A percentile compares a stretch with the other conserved stretches of the same genome.
These are phyloP conservation scores for Propsilocerus akamusi DNA, from an alignment of 1,140 invertebrate genomes.

Conservation along the genomic window DNA sequence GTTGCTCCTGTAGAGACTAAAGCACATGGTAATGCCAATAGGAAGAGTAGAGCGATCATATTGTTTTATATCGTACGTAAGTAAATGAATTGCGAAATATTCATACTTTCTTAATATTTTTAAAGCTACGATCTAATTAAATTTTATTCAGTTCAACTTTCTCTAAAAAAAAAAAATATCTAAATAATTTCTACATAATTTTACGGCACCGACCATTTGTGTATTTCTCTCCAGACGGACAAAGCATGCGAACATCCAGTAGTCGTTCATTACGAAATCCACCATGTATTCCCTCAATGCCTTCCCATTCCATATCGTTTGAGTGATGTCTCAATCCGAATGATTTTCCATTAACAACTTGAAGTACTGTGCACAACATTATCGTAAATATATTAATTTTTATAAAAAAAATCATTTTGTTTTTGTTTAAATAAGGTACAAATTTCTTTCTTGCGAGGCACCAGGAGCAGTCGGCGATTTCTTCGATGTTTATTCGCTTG, in stretches of 20 bases:
- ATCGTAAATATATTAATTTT: conserved; percentile 3
- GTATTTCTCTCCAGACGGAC: not conserved
- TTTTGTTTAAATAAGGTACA: not conserved
- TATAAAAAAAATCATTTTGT: not conserved
- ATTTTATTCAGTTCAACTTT: not conserved
- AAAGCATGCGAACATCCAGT: not conserved
- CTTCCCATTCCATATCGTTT: not conserved
- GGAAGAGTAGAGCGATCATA: no score
- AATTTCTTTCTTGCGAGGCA: not conserved
- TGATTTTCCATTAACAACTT: not conserved
- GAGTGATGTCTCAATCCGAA: not conserved
- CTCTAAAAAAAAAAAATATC: not conserved
- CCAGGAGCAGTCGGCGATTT: no score
- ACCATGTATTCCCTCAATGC: no score
- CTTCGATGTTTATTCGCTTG: no score
- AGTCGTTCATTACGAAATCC: not conserved
- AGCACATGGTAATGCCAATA: no score
- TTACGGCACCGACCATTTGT: not conserved
- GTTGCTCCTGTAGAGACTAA: no score
- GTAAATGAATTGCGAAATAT: not conserved
- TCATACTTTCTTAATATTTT: not conserved
- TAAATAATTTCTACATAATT: not conserved
- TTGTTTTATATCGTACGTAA: no score
- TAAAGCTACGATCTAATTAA: not conserved
- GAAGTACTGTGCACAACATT: not conserved